These are phyloP conservation scores for Columba livia DNA, from an alignment of 2,113 vertebrate genomes.

Conservation along the genomic window DNA sequence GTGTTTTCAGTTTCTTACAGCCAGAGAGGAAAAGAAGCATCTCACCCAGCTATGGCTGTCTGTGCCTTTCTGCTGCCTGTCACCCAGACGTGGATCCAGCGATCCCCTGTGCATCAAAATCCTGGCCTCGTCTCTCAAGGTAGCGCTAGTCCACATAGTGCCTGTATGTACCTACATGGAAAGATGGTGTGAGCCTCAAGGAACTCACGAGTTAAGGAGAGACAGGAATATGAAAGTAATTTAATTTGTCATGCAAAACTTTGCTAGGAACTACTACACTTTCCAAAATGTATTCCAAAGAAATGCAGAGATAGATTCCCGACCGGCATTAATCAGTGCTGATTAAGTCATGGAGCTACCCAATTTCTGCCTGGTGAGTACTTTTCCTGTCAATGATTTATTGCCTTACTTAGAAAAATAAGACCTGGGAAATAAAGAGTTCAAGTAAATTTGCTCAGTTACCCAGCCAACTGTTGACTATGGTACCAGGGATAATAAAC, in stretches of 20 bases:
- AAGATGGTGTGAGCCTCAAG: neutral
- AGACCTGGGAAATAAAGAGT: constrained; percentile 67
- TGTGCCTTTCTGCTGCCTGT: neutral
- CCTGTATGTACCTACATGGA: neutral
- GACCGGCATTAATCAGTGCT: constrained; percentile 69
- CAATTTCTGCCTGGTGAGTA: constrained; percentile 71
- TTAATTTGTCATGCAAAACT: constrained; percentile 49
- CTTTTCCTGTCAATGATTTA: constrained; percentile 72
- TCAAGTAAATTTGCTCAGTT: constrained; percentile 67
- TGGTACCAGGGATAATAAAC: constrained; percentile 56
- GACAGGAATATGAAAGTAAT: neutral
- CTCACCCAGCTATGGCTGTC: neutral
- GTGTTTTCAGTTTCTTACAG: neutral
- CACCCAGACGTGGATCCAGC: neutral
- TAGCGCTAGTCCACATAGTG: neutral
- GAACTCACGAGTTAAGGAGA: neutral
- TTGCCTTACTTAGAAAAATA: constrained; percentile 69
- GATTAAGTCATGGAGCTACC: constrained; percentile 71
- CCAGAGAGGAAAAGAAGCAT: constrained; percentile 6
- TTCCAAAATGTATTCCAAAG: constrained; percentile 69
- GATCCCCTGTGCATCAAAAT: neutral
- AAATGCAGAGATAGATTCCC: constrained; percentile 64
- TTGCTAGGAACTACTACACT: constrained; percentile 38
- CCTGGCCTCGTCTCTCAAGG: neutral
- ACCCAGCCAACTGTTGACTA: constrained; percentile 62